A percentile compares a stretch with the other conserved stretches of the same genome.
These are phyloP conservation scores for Heliconius eleuchia DNA, from an alignment of 1,140 invertebrate genomes.

Conservation along the genomic window DNA sequence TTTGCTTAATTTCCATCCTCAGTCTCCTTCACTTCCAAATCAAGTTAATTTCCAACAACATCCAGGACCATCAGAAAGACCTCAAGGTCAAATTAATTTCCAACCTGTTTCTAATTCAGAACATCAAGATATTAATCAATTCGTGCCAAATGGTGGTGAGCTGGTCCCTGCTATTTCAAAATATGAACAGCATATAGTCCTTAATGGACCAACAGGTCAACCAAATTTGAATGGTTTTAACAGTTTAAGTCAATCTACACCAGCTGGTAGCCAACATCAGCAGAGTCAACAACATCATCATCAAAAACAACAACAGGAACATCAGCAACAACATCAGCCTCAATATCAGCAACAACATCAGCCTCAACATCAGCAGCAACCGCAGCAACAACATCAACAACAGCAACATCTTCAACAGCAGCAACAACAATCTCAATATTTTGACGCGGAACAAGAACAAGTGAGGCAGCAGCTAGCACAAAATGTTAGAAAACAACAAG, in stretches of 20 bases:
- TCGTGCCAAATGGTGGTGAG: constrained; percentile 84
- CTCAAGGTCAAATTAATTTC: constrained; percentile 44
- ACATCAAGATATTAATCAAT: constrained; percentile 71
- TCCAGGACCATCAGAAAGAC: constrained; percentile 49
- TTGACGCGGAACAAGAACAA: constrained; percentile 78
- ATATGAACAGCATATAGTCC: constrained; percentile 87
- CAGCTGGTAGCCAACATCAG: constrained; percentile 45
- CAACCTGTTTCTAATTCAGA: constrained; percentile 53
- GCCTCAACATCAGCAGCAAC: constrained; percentile 48
- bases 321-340: constrained; percentile 23
- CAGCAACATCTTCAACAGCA: constrained; percentile 59
- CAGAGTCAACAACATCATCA: constrained; percentile 47
- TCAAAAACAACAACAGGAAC: constrained; percentile 56
- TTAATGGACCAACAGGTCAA: constrained; percentile 68
- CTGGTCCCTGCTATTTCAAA: constrained; percentile 88
- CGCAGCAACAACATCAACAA: constrained; percentile 33
- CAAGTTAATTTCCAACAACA: constrained; percentile 49
- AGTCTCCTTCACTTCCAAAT: constrained; percentile 62
- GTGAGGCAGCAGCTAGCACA: constrained; percentile 74
- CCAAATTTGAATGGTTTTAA: constrained; percentile 54
- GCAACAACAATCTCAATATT: constrained; percentile 61
- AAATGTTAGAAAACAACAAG: constrained; percentile 74
- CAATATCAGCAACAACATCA: constrained; percentile 28
- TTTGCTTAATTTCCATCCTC: constrained; percentile 67
- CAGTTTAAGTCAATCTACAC: constrained; percentile 51